These are phyloP conservation scores for Osmerus eperlanus DNA, from an alignment of 2,113 vertebrate genomes.

Conservation along the genomic window DNA sequence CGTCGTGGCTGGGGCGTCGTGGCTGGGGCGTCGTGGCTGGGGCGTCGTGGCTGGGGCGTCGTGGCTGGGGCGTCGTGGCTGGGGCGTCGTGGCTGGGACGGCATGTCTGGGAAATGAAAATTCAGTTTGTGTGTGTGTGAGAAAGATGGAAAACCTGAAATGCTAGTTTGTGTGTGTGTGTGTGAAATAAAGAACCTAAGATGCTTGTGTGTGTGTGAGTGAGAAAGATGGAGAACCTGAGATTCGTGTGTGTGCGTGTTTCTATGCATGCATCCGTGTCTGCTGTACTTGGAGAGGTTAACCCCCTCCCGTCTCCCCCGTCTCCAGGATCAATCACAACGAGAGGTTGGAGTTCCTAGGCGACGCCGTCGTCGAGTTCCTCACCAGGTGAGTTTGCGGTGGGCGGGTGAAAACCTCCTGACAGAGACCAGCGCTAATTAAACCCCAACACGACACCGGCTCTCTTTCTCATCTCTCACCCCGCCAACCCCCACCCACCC, in stretches of 20 bases:
- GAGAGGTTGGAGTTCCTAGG: conserved; percentile 97
- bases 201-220: no score
- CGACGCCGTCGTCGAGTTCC: conserved; percentile 99
- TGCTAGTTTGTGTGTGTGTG: no score
- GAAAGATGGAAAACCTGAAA: no score
- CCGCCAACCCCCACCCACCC: neutral
- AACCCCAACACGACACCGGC: conserved; percentile 38
- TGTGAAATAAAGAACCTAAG: no score
- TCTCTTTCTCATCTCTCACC: conserved; percentile 16
- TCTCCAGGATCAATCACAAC: conserved; percentile 94
- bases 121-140: conserved; percentile 56
- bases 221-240: no score
- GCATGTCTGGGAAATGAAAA: neutral
- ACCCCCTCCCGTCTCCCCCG: conserved; percentile 4
- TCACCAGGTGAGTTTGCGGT: conserved; percentile 85
- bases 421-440: conserved; percentile 52
- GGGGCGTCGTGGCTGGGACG: conserved; percentile 7
- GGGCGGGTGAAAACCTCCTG: conserved; percentile 5
- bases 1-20: no score
- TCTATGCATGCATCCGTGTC: no score
- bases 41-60: neutral
- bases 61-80: conserved; percentile 46
- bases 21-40: conserved; percentile 3
- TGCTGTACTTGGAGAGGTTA: no score
- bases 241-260: no score